Base-by-base conservation (phyloP, 2,797 vertebrate species). In the Pagetopsis macropterus region DNA sequence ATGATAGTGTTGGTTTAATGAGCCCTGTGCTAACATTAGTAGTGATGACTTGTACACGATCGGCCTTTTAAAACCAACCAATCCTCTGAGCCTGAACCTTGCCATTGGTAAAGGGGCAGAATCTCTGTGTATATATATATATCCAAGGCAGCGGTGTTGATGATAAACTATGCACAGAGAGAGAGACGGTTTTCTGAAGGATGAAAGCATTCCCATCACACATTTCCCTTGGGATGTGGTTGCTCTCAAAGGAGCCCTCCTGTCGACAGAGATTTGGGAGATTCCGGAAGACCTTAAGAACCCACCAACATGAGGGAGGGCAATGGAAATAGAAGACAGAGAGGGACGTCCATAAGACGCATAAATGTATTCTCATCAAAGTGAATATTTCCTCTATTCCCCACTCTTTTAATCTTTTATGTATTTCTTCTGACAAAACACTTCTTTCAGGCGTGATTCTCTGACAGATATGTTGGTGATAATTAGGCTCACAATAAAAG, bases 171-270 rank as follows among this genome's bases (percentile, higher is more conserved):
- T 3, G 1, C 55, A 45, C 59, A 75, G 65, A 46, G 58, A 82
- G 72, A 72, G 76, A 75, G 55, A 50, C 17, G 1, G 16, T 75
- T 70, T 74, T 74, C 43, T 50, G 50, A 64, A 11, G 66, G 86
- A 90, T 91, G 62, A 93, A 93, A 92, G 84, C 76, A 64, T 90
- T 91, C 86, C 80, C 78, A 7, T 87, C 79, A 62, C 76, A 37
- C 64, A 50, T 72, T 76, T 84, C 76, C 58, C 72, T 27, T 40
- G 79, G 81, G 85, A 86, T 80, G 81, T 45, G 83, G 86, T 78
- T 70, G 67, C 81, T 80, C 74, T 88, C 62, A 79, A 82, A 82
- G 77, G 78, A 63, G 67, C 76, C 60, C 76, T 80, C 83, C 78
- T 79, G 83, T 85, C 62, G 48, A 78, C 77, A 60, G 58, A 85